phyloP scores from a whole-genome alignment of 2,888 invertebrate species.

The Rhimphoctona megacephalus region DNA sequence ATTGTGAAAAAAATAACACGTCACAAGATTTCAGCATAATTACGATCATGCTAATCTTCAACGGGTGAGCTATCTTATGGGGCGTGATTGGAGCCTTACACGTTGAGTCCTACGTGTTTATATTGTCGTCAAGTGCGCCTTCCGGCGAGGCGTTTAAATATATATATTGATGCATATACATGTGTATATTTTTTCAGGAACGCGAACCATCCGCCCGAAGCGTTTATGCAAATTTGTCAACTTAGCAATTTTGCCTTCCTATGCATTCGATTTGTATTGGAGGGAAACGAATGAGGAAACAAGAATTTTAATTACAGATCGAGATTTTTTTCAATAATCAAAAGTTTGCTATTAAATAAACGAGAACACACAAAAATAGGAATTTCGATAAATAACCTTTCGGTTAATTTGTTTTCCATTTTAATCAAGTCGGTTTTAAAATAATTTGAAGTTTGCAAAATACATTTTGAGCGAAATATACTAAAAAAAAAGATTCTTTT shows the following conservation, averaged over 20 bases:
- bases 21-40: conserved; percentile 64
- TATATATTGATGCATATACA: background rate
- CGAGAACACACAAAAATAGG: background rate
- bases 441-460: too few species aligned
- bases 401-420: background rate
- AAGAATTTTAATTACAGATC: background rate
- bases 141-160: conserved; percentile 55
- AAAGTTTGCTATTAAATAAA: background rate
- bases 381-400: background rate
- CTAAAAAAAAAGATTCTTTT: background rate
- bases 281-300: background rate
- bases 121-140: conserved; percentile 55
- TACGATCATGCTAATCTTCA: conserved; percentile 61
- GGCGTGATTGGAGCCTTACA: conserved; percentile 52
- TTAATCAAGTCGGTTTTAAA: background rate
- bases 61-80: conserved; percentile 53
- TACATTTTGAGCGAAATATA: background rate
- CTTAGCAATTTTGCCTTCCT: conserved; percentile 19
- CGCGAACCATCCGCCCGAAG: conserved; percentile 14
- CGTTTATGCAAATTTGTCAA: conserved; percentile 37
- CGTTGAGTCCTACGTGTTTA: conserved; percentile 48
- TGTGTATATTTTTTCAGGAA: conserved; percentile 9
- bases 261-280: background rate
- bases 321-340: background rate
- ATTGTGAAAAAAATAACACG: conserved; percentile 4